Percentiles rank a stretch among this genome's conserved stretches.
Conservation (phyloP, 2,113 vertebrate species). For the Girardinichthys multiradiatus region DNA sequence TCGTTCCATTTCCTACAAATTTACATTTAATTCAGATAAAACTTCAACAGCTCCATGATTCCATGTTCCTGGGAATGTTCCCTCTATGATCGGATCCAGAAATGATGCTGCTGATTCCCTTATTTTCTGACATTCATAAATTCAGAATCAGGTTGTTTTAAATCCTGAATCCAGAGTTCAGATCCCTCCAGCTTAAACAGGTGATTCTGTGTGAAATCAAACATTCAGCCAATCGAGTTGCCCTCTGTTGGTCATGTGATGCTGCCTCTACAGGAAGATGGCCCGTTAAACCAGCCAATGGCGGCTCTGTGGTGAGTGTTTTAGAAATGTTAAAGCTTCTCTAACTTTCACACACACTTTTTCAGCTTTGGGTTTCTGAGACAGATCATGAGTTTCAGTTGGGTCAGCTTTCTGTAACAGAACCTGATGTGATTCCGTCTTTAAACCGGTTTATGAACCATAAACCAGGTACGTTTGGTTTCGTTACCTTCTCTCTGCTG, state of each 20-base stretch:
- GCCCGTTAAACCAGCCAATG: not conserved
- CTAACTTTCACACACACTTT: too few species aligned
- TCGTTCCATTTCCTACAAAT: not conserved
- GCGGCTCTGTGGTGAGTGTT: not conserved
- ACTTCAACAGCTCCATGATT: too few species aligned
- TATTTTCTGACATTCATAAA: not conserved
- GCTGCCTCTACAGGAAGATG: not conserved
- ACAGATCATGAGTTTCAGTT: too few species aligned
- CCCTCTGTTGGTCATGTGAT: not conserved
- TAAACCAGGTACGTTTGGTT: too few species aligned
- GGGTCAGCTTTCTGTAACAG: too few species aligned
- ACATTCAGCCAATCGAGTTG: not conserved
- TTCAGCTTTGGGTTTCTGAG: too few species aligned
- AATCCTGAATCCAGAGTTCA: not conserved
- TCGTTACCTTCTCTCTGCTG: too few species aligned
- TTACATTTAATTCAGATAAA: not conserved
- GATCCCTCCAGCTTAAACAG: not conserved
- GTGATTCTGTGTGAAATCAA: conserved; percentile 4
- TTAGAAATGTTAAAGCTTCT: not conserved
- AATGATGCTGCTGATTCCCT: not conserved
- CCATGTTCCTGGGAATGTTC: not conserved
- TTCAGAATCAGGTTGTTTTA: not conserved
- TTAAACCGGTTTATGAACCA: too few species aligned
- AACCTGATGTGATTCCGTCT: too few species aligned
- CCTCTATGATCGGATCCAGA: not conserved